Percentiles rank a stretch among this genome's conserved stretches.
phyloP scores from a whole-genome alignment of 1,140 invertebrate species.

The Heliothis virescens region DNA sequence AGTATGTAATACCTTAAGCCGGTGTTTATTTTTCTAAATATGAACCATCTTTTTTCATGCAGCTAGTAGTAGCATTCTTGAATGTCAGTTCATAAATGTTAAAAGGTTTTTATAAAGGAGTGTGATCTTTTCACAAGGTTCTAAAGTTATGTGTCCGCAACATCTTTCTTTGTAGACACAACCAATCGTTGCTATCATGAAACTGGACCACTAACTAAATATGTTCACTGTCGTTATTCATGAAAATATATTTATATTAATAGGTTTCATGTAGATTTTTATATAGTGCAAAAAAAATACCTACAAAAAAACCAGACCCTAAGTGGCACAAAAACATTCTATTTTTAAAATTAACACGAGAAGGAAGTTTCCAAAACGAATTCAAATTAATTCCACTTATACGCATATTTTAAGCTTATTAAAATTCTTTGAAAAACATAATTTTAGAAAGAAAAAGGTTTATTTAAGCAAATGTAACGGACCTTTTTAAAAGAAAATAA shows the following conservation, averaged over 20 bases:
- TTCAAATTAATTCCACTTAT: neutral
- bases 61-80: neutral
- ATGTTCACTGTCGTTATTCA: too few relatives aligned
- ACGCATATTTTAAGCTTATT: too few relatives aligned
- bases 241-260: neutral
- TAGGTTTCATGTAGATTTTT: too few relatives aligned
- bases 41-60: too few relatives aligned
- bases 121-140: conserved; percentile 49
- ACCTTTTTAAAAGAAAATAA: neutral
- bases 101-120: conserved; percentile 51
- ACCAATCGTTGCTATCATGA: neutral
- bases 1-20: neutral
- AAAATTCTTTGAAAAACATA: neutral
- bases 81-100: neutral
- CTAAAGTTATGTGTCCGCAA: conserved; percentile 54
- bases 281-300: neutral
- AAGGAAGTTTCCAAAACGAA: neutral
- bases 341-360: neutral
- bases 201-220: neutral
- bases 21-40: too few relatives aligned
- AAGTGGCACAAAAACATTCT: too few relatives aligned
- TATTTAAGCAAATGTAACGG: conserved; percentile 6
- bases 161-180: conserved; percentile 53
- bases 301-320: neutral
- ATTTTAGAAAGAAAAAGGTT: neutral